Conservation (phyloP, 64 coral and sea anemone species). For the Cladopsammia gracilis region DNA sequence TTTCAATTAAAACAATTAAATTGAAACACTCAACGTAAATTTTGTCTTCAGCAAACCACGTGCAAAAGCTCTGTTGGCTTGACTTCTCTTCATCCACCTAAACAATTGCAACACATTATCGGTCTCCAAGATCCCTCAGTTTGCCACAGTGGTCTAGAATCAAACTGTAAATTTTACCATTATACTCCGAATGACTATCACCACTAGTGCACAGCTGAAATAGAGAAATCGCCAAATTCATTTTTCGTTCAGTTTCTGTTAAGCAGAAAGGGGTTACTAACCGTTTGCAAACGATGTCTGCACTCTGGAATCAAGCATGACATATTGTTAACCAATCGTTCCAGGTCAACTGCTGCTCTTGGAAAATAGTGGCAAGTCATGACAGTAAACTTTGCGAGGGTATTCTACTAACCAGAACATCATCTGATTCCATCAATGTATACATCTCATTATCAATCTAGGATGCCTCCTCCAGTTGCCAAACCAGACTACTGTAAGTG, state of each 20-base stretch:
- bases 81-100: background rate
- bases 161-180: background rate
- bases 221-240: background rate
- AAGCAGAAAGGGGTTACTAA: background rate
- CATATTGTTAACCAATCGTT: background rate
- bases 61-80: background rate
- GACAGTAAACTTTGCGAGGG: slow-evolving; percentile 24
- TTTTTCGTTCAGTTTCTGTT: no score
- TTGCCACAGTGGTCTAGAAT: background rate
- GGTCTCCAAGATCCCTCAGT: background rate
- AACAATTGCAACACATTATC: background rate
- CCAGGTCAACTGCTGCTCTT: background rate
- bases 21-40: background rate
- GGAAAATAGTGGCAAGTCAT: slow-evolving; percentile 74
- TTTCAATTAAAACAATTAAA: no score
- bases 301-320: slow-evolving; percentile 38
- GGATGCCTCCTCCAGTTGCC: background rate
- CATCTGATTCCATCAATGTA: slow-evolving; percentile 29
- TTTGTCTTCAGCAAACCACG: background rate
- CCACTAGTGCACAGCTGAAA: background rate
- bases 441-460: slow-evolving; percentile 39
- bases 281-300: background rate
- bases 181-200: background rate
- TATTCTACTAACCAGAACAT: slow-evolving; percentile 22
- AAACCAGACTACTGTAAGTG: slow-evolving; percentile 9